Percentiles rank a stretch among this genome's conserved stretches.
Evolutionary conservation across 1,140 invertebrate genomes (phyloP).

Genomic region (Lanistes nyassanus): DNA sequence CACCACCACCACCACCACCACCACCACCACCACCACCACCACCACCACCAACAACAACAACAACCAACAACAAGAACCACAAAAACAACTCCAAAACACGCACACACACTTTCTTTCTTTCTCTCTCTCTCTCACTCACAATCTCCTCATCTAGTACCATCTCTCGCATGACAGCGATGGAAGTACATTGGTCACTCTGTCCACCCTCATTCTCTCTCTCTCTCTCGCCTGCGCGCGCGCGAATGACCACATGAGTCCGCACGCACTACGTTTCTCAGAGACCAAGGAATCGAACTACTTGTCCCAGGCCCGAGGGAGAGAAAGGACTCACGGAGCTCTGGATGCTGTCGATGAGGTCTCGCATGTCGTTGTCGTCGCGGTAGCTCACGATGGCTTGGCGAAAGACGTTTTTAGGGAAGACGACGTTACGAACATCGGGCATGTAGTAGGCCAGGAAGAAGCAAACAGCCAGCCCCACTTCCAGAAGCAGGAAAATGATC

Average conservation of each 20-base stretch:
- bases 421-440: constrained; percentile 26
- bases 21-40: too few species aligned
- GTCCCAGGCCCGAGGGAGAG: neutral
- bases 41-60: too few species aligned
- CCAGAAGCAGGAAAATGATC: constrained; percentile 85
- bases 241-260: too few species aligned
- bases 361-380: constrained; percentile 88
- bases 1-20: neutral
- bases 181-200: too few species aligned
- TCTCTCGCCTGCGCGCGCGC: too few species aligned
- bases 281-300: too few species aligned
- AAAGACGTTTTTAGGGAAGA: constrained; percentile 84
- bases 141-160: too few species aligned
- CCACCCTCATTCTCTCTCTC: too few species aligned
- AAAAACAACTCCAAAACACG: neutral
- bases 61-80: neutral
- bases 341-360: constrained; percentile 93
- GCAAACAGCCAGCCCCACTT: constrained; percentile 87
- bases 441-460: constrained; percentile 76
- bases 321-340: constrained; percentile 80
- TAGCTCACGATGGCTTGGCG: constrained; percentile 90
- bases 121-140: too few species aligned
- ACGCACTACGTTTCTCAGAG: too few species aligned
- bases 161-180: neutral
- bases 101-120: neutral